Percentiles rank a stretch among this genome's conserved stretches.
Evolutionary conservation across 2,797 vertebrate species (phyloP).

Genomic region (Sebastes diploproa): DNA sequence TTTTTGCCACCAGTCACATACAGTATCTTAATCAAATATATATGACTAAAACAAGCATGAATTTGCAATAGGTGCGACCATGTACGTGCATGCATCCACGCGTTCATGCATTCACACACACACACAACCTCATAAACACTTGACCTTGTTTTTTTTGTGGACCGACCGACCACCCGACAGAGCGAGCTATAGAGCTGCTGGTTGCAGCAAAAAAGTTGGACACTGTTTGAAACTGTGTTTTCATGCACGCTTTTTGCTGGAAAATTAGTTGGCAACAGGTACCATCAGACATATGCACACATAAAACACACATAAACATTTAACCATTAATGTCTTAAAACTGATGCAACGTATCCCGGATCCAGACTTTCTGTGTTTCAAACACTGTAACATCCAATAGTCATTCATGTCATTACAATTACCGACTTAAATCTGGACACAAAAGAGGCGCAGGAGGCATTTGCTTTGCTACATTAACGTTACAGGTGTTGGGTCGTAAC

Average conservation of each 20-base stretch:
- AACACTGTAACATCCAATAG: neutral
- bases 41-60: neutral
- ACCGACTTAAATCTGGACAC: slow-evolving; percentile 18
- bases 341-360: neutral
- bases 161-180: no score
- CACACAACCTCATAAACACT: neutral
- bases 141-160: no score
- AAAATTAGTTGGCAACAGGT: neutral
- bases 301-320: neutral
- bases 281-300: neutral
- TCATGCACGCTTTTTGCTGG: neutral
- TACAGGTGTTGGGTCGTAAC: slow-evolving; percentile 31
- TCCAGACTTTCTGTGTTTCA: neutral
- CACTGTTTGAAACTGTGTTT: neutral
- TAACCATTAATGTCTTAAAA: neutral
- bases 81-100: no score
- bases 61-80: neutral
- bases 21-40: neutral
- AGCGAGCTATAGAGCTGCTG: neutral
- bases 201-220: neutral
- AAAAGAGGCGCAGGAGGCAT: slow-evolving; percentile 39
- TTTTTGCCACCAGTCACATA: neutral
- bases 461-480: slow-evolving; percentile 38
- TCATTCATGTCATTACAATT: slow-evolving; percentile 3
- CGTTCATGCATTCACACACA: neutral